Conservation (phyloP, 1,140 invertebrate genomes). For the Doryteuthis pealeii region DNA sequence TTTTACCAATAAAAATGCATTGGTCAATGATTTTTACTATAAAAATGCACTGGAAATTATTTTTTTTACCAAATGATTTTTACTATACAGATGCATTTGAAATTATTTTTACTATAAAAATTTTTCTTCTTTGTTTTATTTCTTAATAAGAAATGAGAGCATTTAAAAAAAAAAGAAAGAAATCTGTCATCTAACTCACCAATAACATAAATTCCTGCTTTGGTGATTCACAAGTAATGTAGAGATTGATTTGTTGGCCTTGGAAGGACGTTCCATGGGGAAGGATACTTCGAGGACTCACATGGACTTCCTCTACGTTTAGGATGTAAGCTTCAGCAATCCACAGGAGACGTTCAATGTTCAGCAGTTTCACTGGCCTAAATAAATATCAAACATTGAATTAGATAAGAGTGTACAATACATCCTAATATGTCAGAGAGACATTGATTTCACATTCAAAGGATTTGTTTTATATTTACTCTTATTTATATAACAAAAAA, state of each 20-base stretch:
- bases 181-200: constrained; percentile 43
- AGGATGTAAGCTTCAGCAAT: constrained; percentile 63
- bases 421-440: background rate
- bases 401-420: background rate
- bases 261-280: constrained; percentile 65
- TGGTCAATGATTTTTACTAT: too few relatives aligned
- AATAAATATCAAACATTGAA: background rate
- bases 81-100: too few relatives aligned
- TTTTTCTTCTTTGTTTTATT: too few relatives aligned
- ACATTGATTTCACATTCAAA: too few relatives aligned
- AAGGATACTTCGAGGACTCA: constrained; percentile 58
- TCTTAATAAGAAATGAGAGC: too few relatives aligned
- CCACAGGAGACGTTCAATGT: constrained; percentile 62
- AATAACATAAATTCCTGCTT: constrained; percentile 59
- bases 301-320: constrained; percentile 62
- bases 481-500: too few relatives aligned
- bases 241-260: constrained; percentile 60
- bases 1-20: too few relatives aligned
- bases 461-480: too few relatives aligned
- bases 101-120: too few relatives aligned
- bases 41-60: too few relatives aligned
- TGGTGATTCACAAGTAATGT: constrained; percentile 57
- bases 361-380: constrained; percentile 58
- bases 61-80: too few relatives aligned
- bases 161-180: too few relatives aligned